These are phyloP conservation scores for Phlogophora meticulosa DNA, from an alignment of 2,888 invertebrate species.

Conservation along the genomic window DNA sequence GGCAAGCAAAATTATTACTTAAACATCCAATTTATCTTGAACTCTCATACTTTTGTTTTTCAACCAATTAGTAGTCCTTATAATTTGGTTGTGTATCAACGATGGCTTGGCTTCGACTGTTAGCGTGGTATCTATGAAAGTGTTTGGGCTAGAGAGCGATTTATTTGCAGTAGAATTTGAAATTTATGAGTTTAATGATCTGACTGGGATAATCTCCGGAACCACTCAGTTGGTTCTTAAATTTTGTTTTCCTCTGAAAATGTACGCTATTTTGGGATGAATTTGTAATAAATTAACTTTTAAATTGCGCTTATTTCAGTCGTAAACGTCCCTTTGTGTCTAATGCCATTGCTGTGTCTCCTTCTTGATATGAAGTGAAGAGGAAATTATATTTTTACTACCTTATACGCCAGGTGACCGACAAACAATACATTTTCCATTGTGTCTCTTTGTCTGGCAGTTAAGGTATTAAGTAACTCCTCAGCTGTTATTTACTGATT, in stretches of 20 bases:
- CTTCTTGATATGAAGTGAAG: too few relatives aligned
- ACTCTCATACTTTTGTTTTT: slow-evolving; percentile 39
- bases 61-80: slow-evolving; percentile 26
- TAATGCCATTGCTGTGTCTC: too few relatives aligned
- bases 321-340: too few relatives aligned
- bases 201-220: slow-evolving; percentile 7
- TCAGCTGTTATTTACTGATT: too few relatives aligned
- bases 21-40: slow-evolving; percentile 46
- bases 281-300: neutral
- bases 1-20: slow-evolving; percentile 63
- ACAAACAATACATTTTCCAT: too few relatives aligned
- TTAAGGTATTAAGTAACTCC: too few relatives aligned
- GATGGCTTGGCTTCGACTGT: slow-evolving; percentile 24
- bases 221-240: neutral
- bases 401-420: too few relatives aligned
- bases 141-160: slow-evolving; percentile 19
- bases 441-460: too few relatives aligned
- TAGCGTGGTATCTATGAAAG: slow-evolving; percentile 16
- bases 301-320: too few relatives aligned
- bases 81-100: slow-evolving; percentile 37
- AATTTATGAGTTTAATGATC: slow-evolving; percentile 31
- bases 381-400: too few relatives aligned
- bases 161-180: slow-evolving; percentile 22
- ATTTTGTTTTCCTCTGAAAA: slow-evolving; percentile 8
- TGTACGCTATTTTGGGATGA: neutral